Base-by-base conservation (phyloP, 1,140 invertebrate genomes). In the Agrypnia vestita region DNA sequence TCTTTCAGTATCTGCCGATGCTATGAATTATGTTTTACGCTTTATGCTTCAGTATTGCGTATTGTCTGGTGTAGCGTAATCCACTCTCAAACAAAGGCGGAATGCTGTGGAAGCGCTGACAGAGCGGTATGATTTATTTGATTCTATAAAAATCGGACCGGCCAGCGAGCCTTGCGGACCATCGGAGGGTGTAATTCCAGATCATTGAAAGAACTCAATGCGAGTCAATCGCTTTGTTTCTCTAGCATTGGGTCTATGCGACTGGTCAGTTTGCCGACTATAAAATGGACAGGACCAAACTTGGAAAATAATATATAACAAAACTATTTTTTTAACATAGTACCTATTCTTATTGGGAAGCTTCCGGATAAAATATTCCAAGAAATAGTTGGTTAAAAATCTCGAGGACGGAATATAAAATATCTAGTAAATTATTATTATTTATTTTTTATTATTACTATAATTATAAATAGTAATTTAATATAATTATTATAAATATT, bases 121-220 rank as follows among this genome's bases (percentile, higher is more conserved):
- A 53, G 47, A 67, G 46, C 12, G 3, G 3, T n/a, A 69, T 78
- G 76, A 78, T 69, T 78, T 78, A 78, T 78, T 76, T 51, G 56
- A 75, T 61, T 35, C 59, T 62, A 62, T 62, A 64, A 47, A 47
- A 49, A 76, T 76, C 56, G 59, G 15, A 12, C 43, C 47, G 74
- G 62, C 74, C 74, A 64, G 74, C 46, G 15, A 35, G 46, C 47
- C 71, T 82, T 80, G 76, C 69, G 69, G 74, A 76, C 78, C 81
- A 82, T 25, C 56, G 78, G 81, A 82, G 81, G 81, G 75, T 82
- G 78, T 82, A 82, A 82, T 82, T 82, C 77, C 78, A 56, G 47
- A 43, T 69, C 62, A 69, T 64, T 59, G 74, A 80, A 80, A 80
- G 74, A 49, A 43, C 55, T 76, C 78, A 80, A 46, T 53, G 73